These are phyloP conservation scores for Cepphus grylle DNA, from an alignment of 2,113 vertebrate species.

Conservation along the genomic window DNA sequence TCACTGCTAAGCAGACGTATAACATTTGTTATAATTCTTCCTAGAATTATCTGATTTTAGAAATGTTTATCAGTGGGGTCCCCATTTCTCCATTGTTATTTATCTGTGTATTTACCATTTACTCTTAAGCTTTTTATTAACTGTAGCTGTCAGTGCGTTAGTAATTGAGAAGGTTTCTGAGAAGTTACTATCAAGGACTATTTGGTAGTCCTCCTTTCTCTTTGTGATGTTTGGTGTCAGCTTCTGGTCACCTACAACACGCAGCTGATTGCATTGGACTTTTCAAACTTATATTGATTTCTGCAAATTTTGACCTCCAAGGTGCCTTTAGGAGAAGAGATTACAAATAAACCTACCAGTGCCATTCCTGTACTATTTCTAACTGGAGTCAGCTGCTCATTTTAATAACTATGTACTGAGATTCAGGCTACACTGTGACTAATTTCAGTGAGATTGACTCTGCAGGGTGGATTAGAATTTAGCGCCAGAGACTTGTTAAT, in stretches of 20 bases:
- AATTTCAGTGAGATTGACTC: neutral
- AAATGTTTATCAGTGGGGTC: neutral
- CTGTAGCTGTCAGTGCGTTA: neutral
- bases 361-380: neutral
- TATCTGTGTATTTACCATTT: neutral
- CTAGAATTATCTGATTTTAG: neutral
- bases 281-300: neutral
- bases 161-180: neutral
- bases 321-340: neutral
- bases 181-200: accelerated
- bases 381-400: neutral
- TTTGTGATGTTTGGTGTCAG: neutral
- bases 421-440: neutral
- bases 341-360: neutral
- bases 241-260: neutral
- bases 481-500: neutral
- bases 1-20: neutral
- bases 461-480: neutral
- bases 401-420: neutral
- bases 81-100: neutral
- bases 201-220: neutral
- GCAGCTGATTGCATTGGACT: neutral
- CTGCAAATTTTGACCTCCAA: neutral
- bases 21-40: neutral
- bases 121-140: neutral